Evolutionary conservation across 2,113 vertebrate species (phyloP).

Genomic region (Phaethornis superciliosus): DNA sequence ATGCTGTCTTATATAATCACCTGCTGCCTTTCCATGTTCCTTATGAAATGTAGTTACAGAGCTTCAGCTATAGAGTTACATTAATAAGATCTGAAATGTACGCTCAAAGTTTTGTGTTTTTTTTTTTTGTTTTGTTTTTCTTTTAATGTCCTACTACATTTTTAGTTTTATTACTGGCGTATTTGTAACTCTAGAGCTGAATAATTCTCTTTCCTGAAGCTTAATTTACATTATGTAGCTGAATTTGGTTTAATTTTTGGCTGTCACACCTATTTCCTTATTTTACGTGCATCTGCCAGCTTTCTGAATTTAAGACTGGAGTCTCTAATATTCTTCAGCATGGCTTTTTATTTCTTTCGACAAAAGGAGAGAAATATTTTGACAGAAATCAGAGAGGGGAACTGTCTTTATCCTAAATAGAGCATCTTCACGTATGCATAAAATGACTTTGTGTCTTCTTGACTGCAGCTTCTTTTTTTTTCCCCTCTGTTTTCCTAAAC

Average conservation of each 20-base stretch:
- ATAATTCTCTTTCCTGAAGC: background rate
- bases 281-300: background rate
- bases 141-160: background rate
- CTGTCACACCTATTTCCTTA: background rate
- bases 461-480: background rate
- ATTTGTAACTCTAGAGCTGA: background rate
- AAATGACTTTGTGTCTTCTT: background rate
- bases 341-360: background rate
- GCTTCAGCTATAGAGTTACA: background rate
- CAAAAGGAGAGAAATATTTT: conserved; percentile 6
- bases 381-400: background rate
- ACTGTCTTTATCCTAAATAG: background rate
- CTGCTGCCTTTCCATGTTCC: background rate
- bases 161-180: background rate
- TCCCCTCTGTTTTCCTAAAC: background rate
- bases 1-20: background rate
- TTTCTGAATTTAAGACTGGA: background rate
- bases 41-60: background rate
- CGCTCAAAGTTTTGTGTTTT: no score
- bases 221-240: background rate
- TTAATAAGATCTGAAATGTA: background rate
- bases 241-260: background rate
- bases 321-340: background rate
- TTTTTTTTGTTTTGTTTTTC: no score
- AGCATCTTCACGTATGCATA: background rate